Evolutionary conservation across 2,113 vertebrate genomes (phyloP).

Genomic region (Ardeotis arabs): DNA sequence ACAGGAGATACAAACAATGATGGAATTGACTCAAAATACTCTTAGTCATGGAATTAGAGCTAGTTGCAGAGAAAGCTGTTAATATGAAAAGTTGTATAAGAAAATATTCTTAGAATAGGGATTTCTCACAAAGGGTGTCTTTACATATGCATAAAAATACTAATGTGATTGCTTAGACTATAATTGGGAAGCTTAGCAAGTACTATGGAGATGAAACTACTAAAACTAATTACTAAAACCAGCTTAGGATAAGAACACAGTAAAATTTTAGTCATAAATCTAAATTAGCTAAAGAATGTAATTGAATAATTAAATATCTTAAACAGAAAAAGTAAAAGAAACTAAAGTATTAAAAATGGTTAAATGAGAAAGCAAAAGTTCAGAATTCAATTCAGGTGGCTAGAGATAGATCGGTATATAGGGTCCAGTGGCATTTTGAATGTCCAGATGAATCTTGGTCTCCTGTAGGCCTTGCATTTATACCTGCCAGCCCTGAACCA

Average conservation of each 20-base stretch:
- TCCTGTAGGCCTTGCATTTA: neutral
- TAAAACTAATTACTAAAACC: neutral
- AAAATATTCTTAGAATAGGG: neutral
- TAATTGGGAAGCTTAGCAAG: neutral
- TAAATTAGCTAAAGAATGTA: neutral
- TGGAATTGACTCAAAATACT: neutral
- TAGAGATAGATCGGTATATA: neutral
- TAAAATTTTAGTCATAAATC: neutral
- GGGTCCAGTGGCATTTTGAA: neutral
- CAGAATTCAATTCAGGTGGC: neutral
- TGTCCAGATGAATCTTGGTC: neutral
- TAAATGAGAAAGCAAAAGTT: neutral
- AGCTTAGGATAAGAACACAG: neutral
- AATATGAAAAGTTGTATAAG: neutral
- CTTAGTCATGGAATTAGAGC: neutral
- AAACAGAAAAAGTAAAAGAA: neutral
- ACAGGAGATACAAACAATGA: constrained; percentile 2
- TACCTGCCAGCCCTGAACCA: no score
- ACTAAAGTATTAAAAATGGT: neutral
- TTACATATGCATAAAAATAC: neutral
- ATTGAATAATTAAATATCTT: neutral
- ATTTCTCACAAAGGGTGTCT: neutral
- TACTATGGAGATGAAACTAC: neutral
- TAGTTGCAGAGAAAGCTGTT: neutral
- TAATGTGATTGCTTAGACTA: neutral